These are phyloP conservation scores for Camponotus pennsylvanicus DNA, from an alignment of 1,140 invertebrate species.

Conservation along the genomic window DNA sequence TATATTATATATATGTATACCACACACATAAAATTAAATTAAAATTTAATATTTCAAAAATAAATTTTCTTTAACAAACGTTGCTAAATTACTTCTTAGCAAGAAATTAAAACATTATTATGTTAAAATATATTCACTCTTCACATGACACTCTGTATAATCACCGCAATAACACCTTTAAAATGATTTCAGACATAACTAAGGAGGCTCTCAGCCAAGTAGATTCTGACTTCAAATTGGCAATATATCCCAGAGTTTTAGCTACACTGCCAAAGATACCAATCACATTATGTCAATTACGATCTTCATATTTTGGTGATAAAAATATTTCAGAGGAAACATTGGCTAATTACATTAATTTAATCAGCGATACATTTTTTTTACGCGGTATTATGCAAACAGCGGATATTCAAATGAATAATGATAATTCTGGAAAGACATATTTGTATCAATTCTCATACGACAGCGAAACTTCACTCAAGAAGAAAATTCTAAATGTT, in stretches of 20 bases:
- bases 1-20: too few species aligned
- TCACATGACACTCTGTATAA: too few species aligned
- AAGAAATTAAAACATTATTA: too few species aligned
- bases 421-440: constrained; percentile 70
- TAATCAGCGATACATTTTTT: constrained; percentile 84
- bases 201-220: background rate
- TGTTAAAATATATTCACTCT: too few species aligned
- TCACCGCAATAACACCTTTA: too few species aligned
- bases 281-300: constrained; percentile 61
- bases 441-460: constrained; percentile 87
- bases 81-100: too few species aligned
- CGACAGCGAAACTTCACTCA: constrained; percentile 43
- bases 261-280: constrained; percentile 27
- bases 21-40: too few species aligned
- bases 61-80: too few species aligned
- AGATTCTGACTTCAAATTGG: constrained; percentile 28
- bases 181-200: background rate
- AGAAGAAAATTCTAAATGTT: constrained; percentile 32
- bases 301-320: constrained; percentile 78
- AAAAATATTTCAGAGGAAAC: constrained; percentile 75
- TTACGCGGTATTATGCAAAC: constrained; percentile 81
- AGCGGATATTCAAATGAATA: constrained; percentile 78
- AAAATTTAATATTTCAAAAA: too few species aligned
- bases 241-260: constrained; percentile 23
- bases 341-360: constrained; percentile 79